Evolutionary conservation across 2,888 invertebrate genomes (phyloP).

Genomic region (Prosopocoilus inquinatus): DNA sequence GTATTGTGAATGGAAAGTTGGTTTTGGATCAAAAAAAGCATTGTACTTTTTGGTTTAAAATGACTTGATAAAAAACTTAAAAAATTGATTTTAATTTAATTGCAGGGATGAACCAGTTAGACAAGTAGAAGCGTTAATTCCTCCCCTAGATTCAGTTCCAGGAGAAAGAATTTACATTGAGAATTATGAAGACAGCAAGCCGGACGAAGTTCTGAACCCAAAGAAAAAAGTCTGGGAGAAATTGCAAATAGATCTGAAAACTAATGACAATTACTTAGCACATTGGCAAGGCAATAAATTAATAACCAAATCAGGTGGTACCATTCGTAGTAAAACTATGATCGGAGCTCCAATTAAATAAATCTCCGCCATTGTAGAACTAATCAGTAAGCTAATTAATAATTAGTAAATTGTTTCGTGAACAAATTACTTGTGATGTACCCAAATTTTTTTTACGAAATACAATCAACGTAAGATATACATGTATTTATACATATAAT

Average conservation of each 20-base stretch:
- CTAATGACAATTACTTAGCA: conserved; percentile 68
- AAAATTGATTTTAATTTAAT: conserved; percentile 5
- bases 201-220: conserved; percentile 87
- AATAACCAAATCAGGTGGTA: conserved; percentile 70
- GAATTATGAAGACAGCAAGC: conserved; percentile 72
- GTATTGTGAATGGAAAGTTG: not conserved
- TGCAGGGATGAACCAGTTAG: conserved; percentile 65
- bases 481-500: conserved; percentile 2
- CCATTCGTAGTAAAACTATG: conserved; percentile 71
- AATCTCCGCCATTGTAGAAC: too few species aligned
- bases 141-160: conserved; percentile 72
- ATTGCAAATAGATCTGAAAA: conserved; percentile 75
- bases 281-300: conserved; percentile 85
- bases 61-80: too few species aligned
- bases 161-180: conserved; percentile 85
- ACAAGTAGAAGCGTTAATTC: conserved; percentile 80
- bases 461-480: not conserved
- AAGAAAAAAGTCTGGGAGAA: conserved; percentile 97
- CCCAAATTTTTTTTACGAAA: too few species aligned
- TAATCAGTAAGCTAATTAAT: not conserved
- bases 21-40: too few species aligned
- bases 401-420: not conserved
- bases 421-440: not conserved
- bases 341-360: conserved; percentile 83
- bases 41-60: too few species aligned